A percentile compares a stretch with the other conserved stretches of the same genome.
Conservation (phyloP, 1,140 invertebrate species). For the Protaetia brevitarsis region DNA sequence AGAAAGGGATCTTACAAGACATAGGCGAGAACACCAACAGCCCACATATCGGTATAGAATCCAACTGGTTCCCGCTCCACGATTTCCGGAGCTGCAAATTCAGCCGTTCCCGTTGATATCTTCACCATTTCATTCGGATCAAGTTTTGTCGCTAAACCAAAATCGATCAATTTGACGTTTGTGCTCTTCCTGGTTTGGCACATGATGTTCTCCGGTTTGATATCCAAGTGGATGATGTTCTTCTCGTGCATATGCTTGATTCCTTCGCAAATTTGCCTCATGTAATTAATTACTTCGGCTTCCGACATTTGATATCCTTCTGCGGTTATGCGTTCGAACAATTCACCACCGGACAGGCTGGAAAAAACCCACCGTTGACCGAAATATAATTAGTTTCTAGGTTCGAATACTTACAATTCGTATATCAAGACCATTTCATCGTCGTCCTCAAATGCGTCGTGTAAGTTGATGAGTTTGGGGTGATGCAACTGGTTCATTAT, state of each 20-base stretch:
- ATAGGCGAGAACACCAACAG: slow-evolving; percentile 94
- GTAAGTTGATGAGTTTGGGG: slow-evolving; percentile 94
- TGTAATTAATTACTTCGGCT: slow-evolving; percentile 99
- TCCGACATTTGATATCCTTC: slow-evolving; percentile 98
- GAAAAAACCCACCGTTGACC: slow-evolving; percentile 30
- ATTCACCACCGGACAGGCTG: slow-evolving; percentile 94
- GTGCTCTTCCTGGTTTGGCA: slow-evolving; percentile 94
- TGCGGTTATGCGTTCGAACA: slow-evolving; percentile 97
- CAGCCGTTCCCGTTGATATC: slow-evolving; percentile 97
- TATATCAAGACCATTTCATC: slow-evolving; percentile 99
- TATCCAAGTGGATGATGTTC: slow-evolving; percentile 97
- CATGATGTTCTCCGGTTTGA: slow-evolving; percentile 99
- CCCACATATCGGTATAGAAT: slow-evolving; percentile 99
- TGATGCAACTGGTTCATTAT: slow-evolving; percentile 99
- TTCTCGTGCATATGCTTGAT: slow-evolving; percentile 99
- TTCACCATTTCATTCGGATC: slow-evolving; percentile 99
- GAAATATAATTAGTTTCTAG: slow-evolving; percentile 27
- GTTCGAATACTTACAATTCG: slow-evolving; percentile 82
- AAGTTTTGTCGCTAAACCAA: slow-evolving; percentile 94
- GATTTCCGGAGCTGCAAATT: slow-evolving; percentile 99
- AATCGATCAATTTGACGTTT: slow-evolving; percentile 97
- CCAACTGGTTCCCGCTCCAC: slow-evolving; percentile 97
- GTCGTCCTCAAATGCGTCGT: slow-evolving; percentile 98
- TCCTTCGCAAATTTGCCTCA: slow-evolving; percentile 98
- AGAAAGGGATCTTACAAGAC: slow-evolving; percentile 81